Conservation (phyloP, 2,888 invertebrate genomes). For the Eristalis intricaria region DNA sequence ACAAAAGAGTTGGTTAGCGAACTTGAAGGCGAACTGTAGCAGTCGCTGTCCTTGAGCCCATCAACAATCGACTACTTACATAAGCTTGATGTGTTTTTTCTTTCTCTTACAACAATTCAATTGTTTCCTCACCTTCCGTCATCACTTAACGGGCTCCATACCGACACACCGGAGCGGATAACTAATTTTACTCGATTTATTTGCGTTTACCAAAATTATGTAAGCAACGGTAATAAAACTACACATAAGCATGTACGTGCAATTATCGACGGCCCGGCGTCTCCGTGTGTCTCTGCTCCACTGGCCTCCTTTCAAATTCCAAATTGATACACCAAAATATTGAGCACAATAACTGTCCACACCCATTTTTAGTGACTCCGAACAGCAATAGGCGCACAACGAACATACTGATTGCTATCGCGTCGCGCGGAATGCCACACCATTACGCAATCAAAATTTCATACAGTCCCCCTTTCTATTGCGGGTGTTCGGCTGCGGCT, state of each 20-base stretch:
- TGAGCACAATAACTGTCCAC: constrained; percentile 40
- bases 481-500: neutral
- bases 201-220: constrained; percentile 22
- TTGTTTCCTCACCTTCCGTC: neutral
- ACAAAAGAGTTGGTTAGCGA: constrained; percentile 5
- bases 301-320: constrained; percentile 40
- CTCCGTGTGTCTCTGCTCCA: constrained; percentile 12
- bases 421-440: constrained; percentile 3
- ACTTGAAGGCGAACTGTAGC: neutral
- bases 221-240: constrained; percentile 33
- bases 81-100: neutral
- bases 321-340: neutral
- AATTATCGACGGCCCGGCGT: constrained; percentile 1
- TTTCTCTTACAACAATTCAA: neutral
- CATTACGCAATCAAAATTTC: constrained; percentile 36
- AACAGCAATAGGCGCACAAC: constrained; percentile 16
- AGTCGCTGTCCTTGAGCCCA: neutral
- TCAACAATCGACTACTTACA: neutral
- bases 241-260: constrained; percentile 5
- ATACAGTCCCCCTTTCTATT: constrained; percentile 22
- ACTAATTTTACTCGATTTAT: neutral
- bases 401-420: constrained; percentile 22
- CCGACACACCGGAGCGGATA: neutral
- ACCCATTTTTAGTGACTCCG: constrained; percentile 34
- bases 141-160: neutral